Base-by-base conservation (phyloP, 53 echinoderm and acorn worm species). In the Hippasteria phrygiana region DNA sequence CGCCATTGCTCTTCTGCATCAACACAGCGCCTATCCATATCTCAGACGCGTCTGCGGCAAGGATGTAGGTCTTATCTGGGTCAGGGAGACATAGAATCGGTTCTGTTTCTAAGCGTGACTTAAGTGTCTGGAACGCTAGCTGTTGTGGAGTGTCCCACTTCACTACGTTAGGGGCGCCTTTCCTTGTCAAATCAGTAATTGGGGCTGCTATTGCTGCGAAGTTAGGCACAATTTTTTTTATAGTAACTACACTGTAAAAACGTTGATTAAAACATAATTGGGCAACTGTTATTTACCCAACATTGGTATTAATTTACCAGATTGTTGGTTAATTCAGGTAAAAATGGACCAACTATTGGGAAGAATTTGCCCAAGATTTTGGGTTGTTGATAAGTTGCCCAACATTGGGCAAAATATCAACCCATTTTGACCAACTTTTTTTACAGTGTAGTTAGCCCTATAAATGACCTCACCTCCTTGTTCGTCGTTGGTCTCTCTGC, bases 201-300 rank as follows among this genome's bases (percentile, higher is more conserved):
- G 34, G 87, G 2, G 43, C 87, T 14, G 87, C 87, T 28, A 87
- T 87, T 17, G 35, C 43, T 4, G 74, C 87, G n/a, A 87, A 86
- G 39, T 86, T 86, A 28, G 72, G 87, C 45, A 42, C 71, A 29
- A 86, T 42, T 29, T 71, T 43, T n/a, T n/a, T n/a, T n/a, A n/a
- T n/a, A n/a, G n/a, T n/a, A n/a, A n/a, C n/a, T n/a, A n/a, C 59
- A 16, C 18, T 20, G 35, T 69, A 83, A 18, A 37, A 64, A 38
- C 56, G 69, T n/a, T n/a, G n/a, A n/a, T n/a, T n/a, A n/a, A n/a
- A n/a, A n/a, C n/a, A n/a, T n/a, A n/a, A n/a, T n/a, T n/a, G n/a
- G n/a, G n/a, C n/a, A n/a, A n/a, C n/a, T n/a, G n/a, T n/a, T n/a
- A n/a, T n/a, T n/a, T n/a, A n/a, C n/a, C n/a, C n/a, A n/a, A n/a